Conservation (phyloP, 2,888 invertebrate genomes). For the Coelopa pilipes region DNA sequence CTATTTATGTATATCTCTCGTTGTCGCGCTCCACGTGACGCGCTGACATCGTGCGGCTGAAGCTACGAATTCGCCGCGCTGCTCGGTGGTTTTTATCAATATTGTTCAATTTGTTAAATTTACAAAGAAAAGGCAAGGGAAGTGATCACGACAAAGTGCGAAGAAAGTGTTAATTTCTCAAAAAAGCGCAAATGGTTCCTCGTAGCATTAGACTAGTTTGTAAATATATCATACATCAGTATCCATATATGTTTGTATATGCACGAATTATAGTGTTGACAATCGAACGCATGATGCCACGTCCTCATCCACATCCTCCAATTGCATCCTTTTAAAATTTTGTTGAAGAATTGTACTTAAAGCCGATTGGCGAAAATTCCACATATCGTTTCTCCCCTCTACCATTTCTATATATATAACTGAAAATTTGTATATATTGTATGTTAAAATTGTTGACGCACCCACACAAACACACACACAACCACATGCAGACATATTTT, state of each 20-base stretch:
- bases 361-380: no score
- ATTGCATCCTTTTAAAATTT: background rate
- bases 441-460: constrained; percentile 28
- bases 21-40: no score
- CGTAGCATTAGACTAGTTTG: constrained; percentile 57
- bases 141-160: background rate
- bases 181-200: constrained; percentile 56
- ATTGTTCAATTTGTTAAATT: no score
- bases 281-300: background rate
- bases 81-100: background rate
- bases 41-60: no score
- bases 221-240: constrained; percentile 45
- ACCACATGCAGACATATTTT: constrained; percentile 40
- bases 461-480: constrained; percentile 2
- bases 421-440: constrained; percentile 27
- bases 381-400: background rate
- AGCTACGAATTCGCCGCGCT: no score
- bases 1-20: no score
- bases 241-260: background rate
- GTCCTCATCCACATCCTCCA: background rate
- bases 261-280: background rate
- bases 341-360: constrained; percentile 4
- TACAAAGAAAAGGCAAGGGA: background rate
- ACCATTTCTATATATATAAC: background rate
- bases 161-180: constrained; percentile 11